Percentiles rank a stretch among this genome's conserved stretches.
These are phyloP conservation scores for Sorex araneus DNA, from an alignment of 2,113 vertebrate species.

Conservation along the genomic window DNA sequence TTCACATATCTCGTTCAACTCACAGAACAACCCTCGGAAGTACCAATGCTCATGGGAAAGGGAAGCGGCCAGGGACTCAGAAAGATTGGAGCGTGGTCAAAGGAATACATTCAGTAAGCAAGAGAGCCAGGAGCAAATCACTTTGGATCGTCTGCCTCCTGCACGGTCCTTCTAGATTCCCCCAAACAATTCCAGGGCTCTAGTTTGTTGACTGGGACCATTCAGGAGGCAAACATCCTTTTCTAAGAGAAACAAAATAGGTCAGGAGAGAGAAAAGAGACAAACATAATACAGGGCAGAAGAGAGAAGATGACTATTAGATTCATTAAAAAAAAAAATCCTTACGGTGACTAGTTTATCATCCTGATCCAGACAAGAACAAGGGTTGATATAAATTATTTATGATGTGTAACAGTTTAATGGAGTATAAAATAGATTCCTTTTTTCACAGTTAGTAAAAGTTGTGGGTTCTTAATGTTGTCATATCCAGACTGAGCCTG, in stretches of 20 bases:
- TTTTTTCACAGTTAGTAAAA: slow-evolving; percentile 84
- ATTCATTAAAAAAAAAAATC: slow-evolving; percentile 73
- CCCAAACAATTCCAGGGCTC: background rate
- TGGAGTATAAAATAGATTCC: slow-evolving; percentile 90
- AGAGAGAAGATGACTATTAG: slow-evolving; percentile 33
- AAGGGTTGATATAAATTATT: slow-evolving; percentile 87
- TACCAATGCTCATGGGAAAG: background rate
- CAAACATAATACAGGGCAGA: background rate
- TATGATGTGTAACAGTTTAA: slow-evolving; percentile 89
- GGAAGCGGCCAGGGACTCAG: background rate
- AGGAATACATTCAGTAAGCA: background rate
- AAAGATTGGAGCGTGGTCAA: background rate
- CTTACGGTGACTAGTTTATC: slow-evolving; percentile 85
- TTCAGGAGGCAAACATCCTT: background rate
- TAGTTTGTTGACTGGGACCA: background rate
- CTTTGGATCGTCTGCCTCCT: background rate
- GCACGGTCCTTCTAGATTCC: background rate
- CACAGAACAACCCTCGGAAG: background rate
- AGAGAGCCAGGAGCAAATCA: background rate
- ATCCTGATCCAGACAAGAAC: slow-evolving; percentile 84
- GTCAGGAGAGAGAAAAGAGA: background rate
- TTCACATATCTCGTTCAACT: slow-evolving; percentile 1
- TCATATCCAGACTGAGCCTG: slow-evolving; percentile 79
- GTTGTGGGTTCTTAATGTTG: slow-evolving; percentile 80
- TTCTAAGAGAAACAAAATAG: background rate